phyloP scores from a whole-genome alignment of 1,140 invertebrate genomes.

The Homarus americanus region DNA sequence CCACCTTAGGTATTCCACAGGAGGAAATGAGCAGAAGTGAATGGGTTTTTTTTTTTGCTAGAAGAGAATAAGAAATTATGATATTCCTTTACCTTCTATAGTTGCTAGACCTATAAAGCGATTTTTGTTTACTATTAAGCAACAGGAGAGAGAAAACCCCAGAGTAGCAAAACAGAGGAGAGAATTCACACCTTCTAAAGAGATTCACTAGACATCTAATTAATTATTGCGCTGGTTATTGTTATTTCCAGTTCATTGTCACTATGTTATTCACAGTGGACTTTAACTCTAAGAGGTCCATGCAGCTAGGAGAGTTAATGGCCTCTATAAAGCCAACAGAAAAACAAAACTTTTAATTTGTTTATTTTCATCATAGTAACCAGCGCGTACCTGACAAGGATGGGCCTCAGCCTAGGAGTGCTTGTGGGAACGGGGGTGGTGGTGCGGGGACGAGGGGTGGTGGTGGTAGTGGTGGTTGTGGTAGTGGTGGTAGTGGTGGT shows the following conservation, averaged over 20 bases:
- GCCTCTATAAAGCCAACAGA: not conserved
- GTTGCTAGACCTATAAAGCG: too few relatives aligned
- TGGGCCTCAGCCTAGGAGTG: slow-evolving; percentile 56
- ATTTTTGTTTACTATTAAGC: too few relatives aligned
- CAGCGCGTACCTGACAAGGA: slow-evolving; percentile 69
- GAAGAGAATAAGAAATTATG: too few relatives aligned
- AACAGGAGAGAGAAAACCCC: not conserved
- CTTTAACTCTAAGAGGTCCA: not conserved
- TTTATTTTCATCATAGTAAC: slow-evolving; percentile 36
- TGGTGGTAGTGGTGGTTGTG: slow-evolving; percentile 1
- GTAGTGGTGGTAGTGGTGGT: slow-evolving; percentile 5
- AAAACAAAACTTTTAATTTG: not conserved
- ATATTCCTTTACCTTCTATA: too few relatives aligned
- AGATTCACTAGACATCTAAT: not conserved
- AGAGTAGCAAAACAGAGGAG: not conserved
- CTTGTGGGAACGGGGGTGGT: not conserved
- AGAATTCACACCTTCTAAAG: not conserved
- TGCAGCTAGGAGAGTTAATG: slow-evolving; percentile 14
- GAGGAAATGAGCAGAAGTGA: too few relatives aligned
- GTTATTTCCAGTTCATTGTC: not conserved
- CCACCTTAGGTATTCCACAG: too few relatives aligned
- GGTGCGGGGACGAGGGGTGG: slow-evolving; percentile 6
- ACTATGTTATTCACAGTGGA: not conserved
- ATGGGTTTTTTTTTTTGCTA: too few relatives aligned
- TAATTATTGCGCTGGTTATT: not conserved